These are phyloP conservation scores for Connochaetes taurinus DNA, from an alignment of 2,113 vertebrate genomes.

Conservation along the genomic window DNA sequence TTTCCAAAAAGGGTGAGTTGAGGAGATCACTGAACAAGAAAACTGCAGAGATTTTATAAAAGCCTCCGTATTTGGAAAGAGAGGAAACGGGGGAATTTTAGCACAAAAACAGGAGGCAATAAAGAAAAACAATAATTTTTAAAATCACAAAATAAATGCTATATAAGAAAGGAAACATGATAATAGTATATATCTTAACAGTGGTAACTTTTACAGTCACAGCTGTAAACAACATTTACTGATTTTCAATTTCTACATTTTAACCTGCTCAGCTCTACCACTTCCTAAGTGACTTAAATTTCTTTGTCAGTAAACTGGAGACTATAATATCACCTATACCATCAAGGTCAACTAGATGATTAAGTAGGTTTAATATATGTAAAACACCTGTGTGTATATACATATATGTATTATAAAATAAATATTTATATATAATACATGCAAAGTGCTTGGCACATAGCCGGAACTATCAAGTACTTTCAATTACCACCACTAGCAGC, in stretches of 20 bases:
- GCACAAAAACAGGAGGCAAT: not conserved
- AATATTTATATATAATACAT: not conserved
- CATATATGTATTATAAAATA: not conserved
- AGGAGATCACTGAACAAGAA: not conserved
- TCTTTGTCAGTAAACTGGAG: not conserved
- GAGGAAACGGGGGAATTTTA: not conserved
- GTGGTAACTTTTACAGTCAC: not conserved
- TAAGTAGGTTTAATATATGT: not conserved
- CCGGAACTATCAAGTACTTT: not conserved
- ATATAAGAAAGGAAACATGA: not conserved
- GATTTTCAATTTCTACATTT: not conserved
- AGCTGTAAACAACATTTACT: not conserved
- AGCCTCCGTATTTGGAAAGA: not conserved
- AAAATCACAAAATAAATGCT: not conserved
- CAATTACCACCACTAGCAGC: not conserved
- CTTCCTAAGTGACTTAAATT: not conserved
- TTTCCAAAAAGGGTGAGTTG: not conserved
- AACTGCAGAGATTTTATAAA: not conserved
- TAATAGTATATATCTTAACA: not conserved
- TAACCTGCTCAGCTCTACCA: not conserved
- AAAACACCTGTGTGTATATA: not conserved
- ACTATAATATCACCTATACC: not conserved
- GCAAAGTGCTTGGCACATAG: not conserved
- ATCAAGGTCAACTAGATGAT: not conserved
- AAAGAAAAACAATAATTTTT: not conserved